phyloP scores from a whole-genome alignment of 2,113 vertebrate species.

The Zosterops hypoxanthus region DNA sequence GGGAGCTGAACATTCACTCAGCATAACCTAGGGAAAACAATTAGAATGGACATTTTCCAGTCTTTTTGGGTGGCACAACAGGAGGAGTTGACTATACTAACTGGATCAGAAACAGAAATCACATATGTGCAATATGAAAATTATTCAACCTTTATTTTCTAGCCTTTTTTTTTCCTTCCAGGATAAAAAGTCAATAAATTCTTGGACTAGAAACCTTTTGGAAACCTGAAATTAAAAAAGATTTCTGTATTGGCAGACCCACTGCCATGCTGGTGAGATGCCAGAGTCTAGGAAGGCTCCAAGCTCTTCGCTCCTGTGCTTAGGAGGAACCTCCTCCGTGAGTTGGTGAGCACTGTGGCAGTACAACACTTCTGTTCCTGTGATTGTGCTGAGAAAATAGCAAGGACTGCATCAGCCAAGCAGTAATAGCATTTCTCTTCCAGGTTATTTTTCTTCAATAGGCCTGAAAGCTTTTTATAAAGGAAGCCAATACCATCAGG shows the following conservation, averaged over 20 bases:
- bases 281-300: not conserved
- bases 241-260: not conserved
- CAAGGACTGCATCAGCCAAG: not conserved
- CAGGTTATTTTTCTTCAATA: not conserved
- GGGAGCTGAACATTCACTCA: conserved; percentile 36
- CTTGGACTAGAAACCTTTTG: not conserved
- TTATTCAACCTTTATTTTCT: not conserved
- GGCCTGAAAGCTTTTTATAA: not conserved
- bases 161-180: not conserved
- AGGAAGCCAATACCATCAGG: not conserved
- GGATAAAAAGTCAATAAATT: not conserved
- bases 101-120: not conserved
- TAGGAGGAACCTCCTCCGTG: not conserved
- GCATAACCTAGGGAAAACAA: conserved; percentile 47
- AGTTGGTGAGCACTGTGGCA: not conserved
- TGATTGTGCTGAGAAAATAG: not conserved
- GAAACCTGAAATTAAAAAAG: not conserved
- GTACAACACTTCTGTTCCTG: not conserved
- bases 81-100: not conserved
- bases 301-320: not conserved
- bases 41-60: conserved; percentile 48
- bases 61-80: not conserved
- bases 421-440: not conserved
- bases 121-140: not conserved
- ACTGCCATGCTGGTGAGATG: not conserved